Conservation (phyloP, 2,888 invertebrate genomes). For the Flexamia atlantica region DNA sequence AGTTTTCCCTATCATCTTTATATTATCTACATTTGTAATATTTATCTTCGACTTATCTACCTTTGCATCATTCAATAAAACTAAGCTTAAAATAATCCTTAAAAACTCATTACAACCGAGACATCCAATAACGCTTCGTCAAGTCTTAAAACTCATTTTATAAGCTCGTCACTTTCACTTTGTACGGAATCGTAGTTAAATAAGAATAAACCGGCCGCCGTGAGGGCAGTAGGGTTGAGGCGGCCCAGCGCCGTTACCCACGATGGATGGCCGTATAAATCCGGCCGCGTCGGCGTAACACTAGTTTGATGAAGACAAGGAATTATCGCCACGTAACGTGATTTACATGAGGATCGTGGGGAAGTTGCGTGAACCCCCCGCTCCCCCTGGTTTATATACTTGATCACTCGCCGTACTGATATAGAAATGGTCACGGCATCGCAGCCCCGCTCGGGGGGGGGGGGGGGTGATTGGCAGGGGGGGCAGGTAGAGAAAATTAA, state of each 20-base stretch:
- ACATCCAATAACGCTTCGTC: background rate
- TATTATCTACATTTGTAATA: no score
- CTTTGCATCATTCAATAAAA: no score
- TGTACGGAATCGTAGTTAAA: background rate
- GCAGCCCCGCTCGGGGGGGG: background rate
- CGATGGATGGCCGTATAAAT: slow-evolving; percentile 10
- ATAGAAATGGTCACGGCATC: slow-evolving; percentile 47
- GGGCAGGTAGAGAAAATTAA: no score
- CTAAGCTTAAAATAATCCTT: no score
- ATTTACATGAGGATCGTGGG: slow-evolving; percentile 41
- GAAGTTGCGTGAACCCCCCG: background rate
- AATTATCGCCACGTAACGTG: slow-evolving; percentile 51
- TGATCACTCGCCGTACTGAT: background rate
- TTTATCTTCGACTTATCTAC: no score
- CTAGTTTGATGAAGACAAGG: slow-evolving; percentile 52
- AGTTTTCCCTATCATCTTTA: no score
- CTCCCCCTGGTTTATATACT: slow-evolving; percentile 47
- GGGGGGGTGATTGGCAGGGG: background rate
- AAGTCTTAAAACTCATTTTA: background rate
- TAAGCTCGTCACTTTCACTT: background rate
- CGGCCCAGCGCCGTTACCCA: background rate
- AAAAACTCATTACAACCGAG: no score
- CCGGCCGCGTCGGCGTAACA: slow-evolving; percentile 4
- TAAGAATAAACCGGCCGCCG: background rate
- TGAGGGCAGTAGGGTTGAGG: background rate